Conservation (phyloP, 2,113 vertebrate genomes). For the Lynx canadensis region DNA sequence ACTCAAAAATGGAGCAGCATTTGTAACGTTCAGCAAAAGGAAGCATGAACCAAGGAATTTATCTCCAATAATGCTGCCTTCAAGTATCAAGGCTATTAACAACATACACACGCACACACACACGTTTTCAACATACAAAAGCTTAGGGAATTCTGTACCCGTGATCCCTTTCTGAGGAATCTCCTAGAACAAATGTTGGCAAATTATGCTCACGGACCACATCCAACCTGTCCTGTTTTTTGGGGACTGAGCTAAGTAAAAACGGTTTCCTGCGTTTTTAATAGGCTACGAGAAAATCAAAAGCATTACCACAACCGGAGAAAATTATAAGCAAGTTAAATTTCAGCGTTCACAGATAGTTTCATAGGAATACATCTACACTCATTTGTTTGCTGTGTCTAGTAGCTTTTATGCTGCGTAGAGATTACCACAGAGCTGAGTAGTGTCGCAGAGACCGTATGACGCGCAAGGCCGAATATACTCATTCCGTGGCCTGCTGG, state of each 20-base stretch:
- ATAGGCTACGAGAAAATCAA: background rate
- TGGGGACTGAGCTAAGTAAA: background rate
- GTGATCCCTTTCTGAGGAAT: background rate
- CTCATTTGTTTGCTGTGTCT: background rate
- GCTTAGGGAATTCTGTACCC: background rate
- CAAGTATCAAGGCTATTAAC: background rate
- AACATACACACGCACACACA: background rate
- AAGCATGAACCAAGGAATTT: constrained; percentile 1
- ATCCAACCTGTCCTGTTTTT: background rate
- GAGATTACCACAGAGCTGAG: background rate
- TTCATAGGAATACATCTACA: background rate
- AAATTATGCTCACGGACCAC: background rate
- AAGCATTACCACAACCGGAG: background rate
- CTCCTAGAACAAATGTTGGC: background rate
- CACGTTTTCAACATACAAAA: background rate
- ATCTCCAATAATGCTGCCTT: background rate
- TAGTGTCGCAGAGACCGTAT: background rate
- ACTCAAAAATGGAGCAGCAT: background rate
- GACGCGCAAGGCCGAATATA: background rate
- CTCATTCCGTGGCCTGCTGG: background rate
- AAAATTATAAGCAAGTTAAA: background rate
- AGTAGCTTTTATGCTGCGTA: background rate
- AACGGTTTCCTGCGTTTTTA: background rate
- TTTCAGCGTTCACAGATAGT: background rate
- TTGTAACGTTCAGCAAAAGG: background rate